Evolutionary conservation across 1,140 invertebrate species (phyloP).

Genomic region (Adelges cooleyi): DNA sequence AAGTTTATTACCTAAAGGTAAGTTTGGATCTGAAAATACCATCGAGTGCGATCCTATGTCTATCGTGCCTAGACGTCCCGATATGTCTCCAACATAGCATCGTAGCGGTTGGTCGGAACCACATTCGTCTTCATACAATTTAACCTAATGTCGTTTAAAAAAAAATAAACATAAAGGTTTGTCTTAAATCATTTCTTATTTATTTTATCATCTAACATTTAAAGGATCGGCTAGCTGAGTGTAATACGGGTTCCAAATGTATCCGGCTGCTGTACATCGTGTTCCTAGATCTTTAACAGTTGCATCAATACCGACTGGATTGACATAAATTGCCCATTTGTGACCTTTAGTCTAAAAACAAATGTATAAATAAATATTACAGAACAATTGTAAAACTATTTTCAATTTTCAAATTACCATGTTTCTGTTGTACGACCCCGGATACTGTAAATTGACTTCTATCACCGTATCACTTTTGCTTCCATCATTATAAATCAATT

Average conservation of each 20-base stretch:
- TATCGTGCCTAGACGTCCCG: slow-evolving; percentile 70
- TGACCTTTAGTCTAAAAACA: slow-evolving; percentile 61
- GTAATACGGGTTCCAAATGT: slow-evolving; percentile 86
- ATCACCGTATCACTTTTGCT: slow-evolving; percentile 78
- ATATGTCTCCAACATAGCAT: slow-evolving; percentile 88
- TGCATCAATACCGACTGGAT: slow-evolving; percentile 85
- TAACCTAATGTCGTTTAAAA: slow-evolving; percentile 34
- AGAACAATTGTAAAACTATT: too few relatives aligned
- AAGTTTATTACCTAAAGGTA: slow-evolving; percentile 59
- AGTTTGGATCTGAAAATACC: slow-evolving; percentile 74
- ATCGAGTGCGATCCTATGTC: slow-evolving; percentile 63
- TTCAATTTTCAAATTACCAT: slow-evolving; percentile 42
- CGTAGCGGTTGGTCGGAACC: slow-evolving; percentile 70
- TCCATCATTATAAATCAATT: slow-evolving; percentile 74
- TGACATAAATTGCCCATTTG: slow-evolving; percentile 86
- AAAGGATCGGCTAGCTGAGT: slow-evolving; percentile 78
- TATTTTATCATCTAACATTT: too few relatives aligned
- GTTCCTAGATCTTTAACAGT: slow-evolving; percentile 63
- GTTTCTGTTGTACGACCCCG: slow-evolving; percentile 69
- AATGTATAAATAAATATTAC: neutral
- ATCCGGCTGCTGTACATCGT: slow-evolving; percentile 78
- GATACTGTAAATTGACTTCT: slow-evolving; percentile 74
- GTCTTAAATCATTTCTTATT: too few relatives aligned
- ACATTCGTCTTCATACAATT: slow-evolving; percentile 78
- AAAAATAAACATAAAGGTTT: too few relatives aligned